Base-by-base conservation (phyloP, 2,888 invertebrate species). In the Prosapia bicincta region DNA sequence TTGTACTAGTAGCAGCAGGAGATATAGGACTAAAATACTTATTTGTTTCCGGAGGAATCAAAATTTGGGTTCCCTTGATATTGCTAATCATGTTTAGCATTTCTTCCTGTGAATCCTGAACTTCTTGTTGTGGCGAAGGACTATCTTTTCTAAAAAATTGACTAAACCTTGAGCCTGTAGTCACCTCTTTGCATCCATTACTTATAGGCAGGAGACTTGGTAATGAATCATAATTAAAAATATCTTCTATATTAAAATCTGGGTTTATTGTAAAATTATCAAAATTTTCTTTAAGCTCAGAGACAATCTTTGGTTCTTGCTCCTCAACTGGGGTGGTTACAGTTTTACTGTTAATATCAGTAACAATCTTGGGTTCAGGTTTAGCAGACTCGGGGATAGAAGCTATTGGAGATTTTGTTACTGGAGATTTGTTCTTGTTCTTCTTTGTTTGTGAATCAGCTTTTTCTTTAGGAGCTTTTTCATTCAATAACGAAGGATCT, bases 111-210 rank as follows among this genome's bases (percentile, higher is more conserved):
- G 89, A 83, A 3, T 83, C 83, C 28, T 81, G 79, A 76, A 84
- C 84, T 7, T 20, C 30, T 25, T 65, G 54, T 25, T 32, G 32
- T 2, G 74, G 74, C 10, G 85, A 84, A 0, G 91, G 90, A 80
- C 90, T 90, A 80, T 91, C 91, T 70, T 89, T 88, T 66, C 89
- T 90, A 87, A 96, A 97, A 92, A 94, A 94, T 79, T 90, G 91
- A 83, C 91, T 93, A 85, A 94, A 94, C 25, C 93, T 87, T 25
- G 93, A 93, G 79, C 91, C 90, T 69, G 90, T 88, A 43, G 85
- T 85, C 66, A 85, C 87, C 25, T 89, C 86, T 69, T 88, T 86
- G 69, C 88, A 87, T 38, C 92, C 92, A 83, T 93, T 75, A 20
- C 69, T 54, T 28, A 74, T 69, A 54, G 69, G 74, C 24, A 74